These are phyloP conservation scores for Drosophila formosana DNA, from an alignment of 2,888 invertebrate species.

Conservation along the genomic window DNA sequence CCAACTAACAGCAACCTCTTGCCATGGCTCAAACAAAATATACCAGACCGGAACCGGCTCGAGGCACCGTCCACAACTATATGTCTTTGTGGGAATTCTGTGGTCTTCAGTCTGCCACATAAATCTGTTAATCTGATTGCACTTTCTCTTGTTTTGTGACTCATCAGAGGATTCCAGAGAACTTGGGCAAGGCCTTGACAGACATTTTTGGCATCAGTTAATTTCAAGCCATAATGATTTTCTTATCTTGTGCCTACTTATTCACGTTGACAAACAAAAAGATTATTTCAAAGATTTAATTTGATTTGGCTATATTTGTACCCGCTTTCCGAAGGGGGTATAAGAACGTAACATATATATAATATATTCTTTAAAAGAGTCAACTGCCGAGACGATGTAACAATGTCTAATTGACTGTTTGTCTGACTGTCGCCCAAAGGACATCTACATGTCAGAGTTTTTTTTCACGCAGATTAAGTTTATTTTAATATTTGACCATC, in stretches of 20 bases:
- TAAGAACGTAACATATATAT: too few species aligned
- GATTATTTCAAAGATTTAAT: slow-evolving; percentile 1
- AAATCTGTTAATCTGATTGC: slow-evolving; percentile 59
- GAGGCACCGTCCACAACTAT: not conserved
- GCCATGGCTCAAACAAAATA: not conserved
- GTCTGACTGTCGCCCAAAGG: too few species aligned
- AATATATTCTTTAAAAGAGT: too few species aligned
- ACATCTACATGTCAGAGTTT: too few species aligned
- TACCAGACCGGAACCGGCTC: slow-evolving; percentile 6
- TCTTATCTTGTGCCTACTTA: slow-evolving; percentile 46
- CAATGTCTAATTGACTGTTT: too few species aligned
- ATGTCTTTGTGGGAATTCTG: slow-evolving; percentile 2
- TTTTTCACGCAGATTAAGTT: too few species aligned
- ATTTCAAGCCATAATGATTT: slow-evolving; percentile 9
- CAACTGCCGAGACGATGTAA: too few species aligned
- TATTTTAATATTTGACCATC: too few species aligned
- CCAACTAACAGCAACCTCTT: not conserved
- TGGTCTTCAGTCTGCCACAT: slow-evolving; percentile 39
- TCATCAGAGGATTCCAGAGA: not conserved
- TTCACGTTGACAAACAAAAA: slow-evolving; percentile 7
- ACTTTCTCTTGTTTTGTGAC: slow-evolving; percentile 8
- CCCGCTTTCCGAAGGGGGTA: not conserved
- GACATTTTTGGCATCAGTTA: slow-evolving; percentile 46
- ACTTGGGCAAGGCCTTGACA: not conserved
- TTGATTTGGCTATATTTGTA: not conserved